phyloP scores from a whole-genome alignment of 2,113 vertebrate species.

The Turdus rufiventris region DNA sequence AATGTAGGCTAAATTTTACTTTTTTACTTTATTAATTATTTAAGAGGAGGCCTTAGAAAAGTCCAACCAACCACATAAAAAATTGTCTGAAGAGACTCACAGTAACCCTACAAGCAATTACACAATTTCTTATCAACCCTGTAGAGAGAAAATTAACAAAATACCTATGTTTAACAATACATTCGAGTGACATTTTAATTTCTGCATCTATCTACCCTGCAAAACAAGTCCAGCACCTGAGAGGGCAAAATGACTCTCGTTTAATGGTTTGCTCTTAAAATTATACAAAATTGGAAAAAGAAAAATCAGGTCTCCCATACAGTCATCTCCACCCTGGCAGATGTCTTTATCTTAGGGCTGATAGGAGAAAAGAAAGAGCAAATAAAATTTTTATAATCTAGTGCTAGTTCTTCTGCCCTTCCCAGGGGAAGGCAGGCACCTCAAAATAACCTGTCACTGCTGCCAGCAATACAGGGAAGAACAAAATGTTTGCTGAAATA shows the following conservation, averaged over 20 bases:
- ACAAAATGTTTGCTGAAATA: background rate
- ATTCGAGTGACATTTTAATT: background rate
- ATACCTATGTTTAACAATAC: rapidly evolving
- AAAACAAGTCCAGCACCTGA: background rate
- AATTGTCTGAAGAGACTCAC: background rate
- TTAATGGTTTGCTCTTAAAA: background rate
- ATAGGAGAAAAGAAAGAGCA: background rate
- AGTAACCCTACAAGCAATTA: background rate
- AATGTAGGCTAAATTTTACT: background rate
- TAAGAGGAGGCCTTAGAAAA: rapidly evolving
- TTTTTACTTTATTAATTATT: background rate
- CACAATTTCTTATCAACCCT: background rate
- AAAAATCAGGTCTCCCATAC: background rate
- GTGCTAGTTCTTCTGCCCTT: background rate
- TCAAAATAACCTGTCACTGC: background rate
- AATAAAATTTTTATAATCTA: background rate
- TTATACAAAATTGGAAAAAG: background rate
- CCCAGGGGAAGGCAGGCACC: rapidly evolving
- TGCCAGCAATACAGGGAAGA: background rate
- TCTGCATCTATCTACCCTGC: background rate
- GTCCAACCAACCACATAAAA: background rate
- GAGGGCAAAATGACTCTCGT: background rate
- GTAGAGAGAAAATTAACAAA: background rate
- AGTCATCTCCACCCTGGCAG: background rate
- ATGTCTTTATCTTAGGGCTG: background rate